Evolutionary conservation across 2,888 invertebrate species (phyloP).

Genomic region (Doris montereyensis): DNA sequence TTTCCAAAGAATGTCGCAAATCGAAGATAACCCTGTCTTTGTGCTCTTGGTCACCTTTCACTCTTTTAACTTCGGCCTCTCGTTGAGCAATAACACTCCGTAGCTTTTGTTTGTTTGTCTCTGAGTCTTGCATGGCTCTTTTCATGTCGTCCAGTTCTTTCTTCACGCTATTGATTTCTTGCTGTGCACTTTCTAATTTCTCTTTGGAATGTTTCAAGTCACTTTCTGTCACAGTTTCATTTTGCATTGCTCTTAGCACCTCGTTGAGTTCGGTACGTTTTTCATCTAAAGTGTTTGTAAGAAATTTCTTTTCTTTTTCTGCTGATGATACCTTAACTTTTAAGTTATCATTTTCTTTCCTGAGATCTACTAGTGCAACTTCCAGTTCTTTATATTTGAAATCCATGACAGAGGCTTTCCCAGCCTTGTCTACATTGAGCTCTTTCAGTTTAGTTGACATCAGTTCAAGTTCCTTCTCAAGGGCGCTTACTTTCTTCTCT

Average conservation of each 20-base stretch:
- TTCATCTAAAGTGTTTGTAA: slow-evolving; percentile 37
- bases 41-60: slow-evolving; percentile 29
- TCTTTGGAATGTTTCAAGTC: slow-evolving; percentile 42
- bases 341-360: slow-evolving; percentile 48
- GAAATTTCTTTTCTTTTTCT: slow-evolving; percentile 44
- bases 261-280: slow-evolving; percentile 43
- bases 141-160: slow-evolving; percentile 48
- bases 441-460: slow-evolving; percentile 43
- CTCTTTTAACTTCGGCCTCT: slow-evolving; percentile 32
- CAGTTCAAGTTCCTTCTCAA: slow-evolving; percentile 49
- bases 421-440: slow-evolving; percentile 47
- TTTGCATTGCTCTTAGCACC: slow-evolving; percentile 34
- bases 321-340: slow-evolving; percentile 45
- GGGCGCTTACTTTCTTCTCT: slow-evolving; percentile 48
- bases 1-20: slow-evolving; percentile 31
- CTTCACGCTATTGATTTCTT: slow-evolving; percentile 45
- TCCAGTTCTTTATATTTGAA: slow-evolving; percentile 48
- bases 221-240: slow-evolving; percentile 36
- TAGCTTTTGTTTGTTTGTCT: slow-evolving; percentile 29
- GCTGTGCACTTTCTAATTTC: slow-evolving; percentile 44
- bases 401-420: slow-evolving; percentile 44
- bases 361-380: slow-evolving; percentile 44
- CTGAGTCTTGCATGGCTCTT: slow-evolving; percentile 45
- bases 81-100: slow-evolving; percentile 3
- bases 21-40: slow-evolving; percentile 36